phyloP scores from a whole-genome alignment of 2,888 invertebrate genomes.

The Adelognathus sp. region DNA sequence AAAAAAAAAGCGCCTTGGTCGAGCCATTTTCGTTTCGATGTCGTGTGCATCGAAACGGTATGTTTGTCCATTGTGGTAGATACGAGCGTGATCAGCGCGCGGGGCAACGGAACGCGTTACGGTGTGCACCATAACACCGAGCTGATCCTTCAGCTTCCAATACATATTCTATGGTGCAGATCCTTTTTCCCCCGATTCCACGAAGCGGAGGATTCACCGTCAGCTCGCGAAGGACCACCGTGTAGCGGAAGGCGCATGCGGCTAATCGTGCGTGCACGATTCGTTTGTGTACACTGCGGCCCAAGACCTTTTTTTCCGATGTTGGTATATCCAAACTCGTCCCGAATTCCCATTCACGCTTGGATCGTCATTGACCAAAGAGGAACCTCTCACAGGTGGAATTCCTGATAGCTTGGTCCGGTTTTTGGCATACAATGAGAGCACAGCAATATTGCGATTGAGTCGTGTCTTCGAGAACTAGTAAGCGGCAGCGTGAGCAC shows the following conservation, averaged over 20 bases:
- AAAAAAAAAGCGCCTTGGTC: background rate
- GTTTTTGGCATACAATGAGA: background rate
- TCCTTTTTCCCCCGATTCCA: conserved; percentile 25
- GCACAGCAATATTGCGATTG: background rate
- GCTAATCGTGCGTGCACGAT: conserved; percentile 58
- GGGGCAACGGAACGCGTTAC: conserved; percentile 53
- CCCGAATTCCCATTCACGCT: conserved; percentile 52
- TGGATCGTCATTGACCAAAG: conserved; percentile 20
- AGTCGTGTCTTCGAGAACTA: background rate
- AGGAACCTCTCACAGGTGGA: conserved; percentile 2
- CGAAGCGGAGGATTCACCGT: conserved; percentile 25
- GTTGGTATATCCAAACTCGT: conserved; percentile 23
- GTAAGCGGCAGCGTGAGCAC: background rate
- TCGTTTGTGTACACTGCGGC: conserved; percentile 51
- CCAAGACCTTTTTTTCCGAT: conserved; percentile 31
- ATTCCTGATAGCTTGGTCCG: background rate
- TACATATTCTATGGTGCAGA: background rate
- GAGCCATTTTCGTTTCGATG: conserved; percentile 3
- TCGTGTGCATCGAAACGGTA: background rate
- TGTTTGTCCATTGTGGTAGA: conserved; percentile 35
- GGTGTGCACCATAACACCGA: background rate
- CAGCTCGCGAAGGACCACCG: conserved; percentile 38
- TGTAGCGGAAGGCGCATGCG: conserved; percentile 22
- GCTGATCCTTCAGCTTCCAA: background rate
- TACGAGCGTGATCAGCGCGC: conserved; percentile 52